Base-by-base conservation (phyloP, 2,888 invertebrate species). In the Thelaira solivaga region DNA sequence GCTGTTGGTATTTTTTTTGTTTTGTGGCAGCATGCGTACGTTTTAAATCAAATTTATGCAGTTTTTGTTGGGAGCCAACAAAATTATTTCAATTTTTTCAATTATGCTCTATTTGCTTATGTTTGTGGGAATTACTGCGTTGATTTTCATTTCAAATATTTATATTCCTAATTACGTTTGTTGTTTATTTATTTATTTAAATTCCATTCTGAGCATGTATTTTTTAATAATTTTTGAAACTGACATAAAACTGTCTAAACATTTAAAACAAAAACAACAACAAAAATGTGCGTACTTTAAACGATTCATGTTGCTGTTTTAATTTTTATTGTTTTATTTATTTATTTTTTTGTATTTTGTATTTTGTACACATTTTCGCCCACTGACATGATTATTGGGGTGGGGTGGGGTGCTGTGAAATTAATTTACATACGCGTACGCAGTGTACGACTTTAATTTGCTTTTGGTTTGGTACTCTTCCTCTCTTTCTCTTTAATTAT, bases 201-300 rank as follows among this genome's bases (percentile, higher is more conserved):
- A 13, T 51, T 5, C 20, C 22, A 22, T 26, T 51, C 41, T 20
- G n/a, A 26, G 20, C 20, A 41, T 53, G 51, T 31, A 10, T 11
- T 29, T 31, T 20, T 39, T 51, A 43, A 61, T 59, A 26, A 53
- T 41, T 53, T 67, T n/a, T 24, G 13, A 55, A 55, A 49, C 47
- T 62, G 67, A 72, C 72, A 77, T 67, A 49, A 77, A 72, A 72
- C 55, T 62, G 76, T 76, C 72, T 39, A 62, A 77, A 72, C 16
- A 57, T 45, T 55, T 47, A 18, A 18, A 36, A 18, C 11, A 16
- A 11, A 34, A 20, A 31, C 41, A 10, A 13, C 4, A 6, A n/a
- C 10, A 29, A 55, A 55, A 68, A 39, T 59, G 29, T 62, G 68
- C 45, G 55, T 73, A 31, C 10, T 11, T 5, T 3, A 22, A 67